Evolutionary conservation across 2,797 vertebrate genomes (phyloP).

Genomic region (Myiothlypis coronata): DNA sequence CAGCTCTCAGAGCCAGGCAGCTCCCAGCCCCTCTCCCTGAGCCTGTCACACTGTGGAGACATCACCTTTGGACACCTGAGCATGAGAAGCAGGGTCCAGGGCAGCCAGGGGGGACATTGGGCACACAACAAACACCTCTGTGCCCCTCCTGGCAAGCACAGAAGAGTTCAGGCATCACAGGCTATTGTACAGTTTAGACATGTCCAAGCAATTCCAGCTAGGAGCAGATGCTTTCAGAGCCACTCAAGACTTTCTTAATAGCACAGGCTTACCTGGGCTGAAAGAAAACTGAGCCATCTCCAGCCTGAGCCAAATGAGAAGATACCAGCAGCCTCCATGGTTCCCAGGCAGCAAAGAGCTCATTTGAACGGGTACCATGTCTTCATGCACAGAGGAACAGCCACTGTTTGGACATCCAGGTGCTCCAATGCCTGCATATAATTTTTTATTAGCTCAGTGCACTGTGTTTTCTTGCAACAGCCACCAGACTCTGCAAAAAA

Average conservation of each 20-base stretch:
- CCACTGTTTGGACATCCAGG: background rate
- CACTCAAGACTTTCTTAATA: background rate
- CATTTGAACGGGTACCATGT: background rate
- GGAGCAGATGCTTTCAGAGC: slow-evolving; percentile 22
- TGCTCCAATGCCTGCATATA: background rate
- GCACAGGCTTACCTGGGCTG: background rate
- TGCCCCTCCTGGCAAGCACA: background rate
- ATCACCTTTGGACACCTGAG: background rate
- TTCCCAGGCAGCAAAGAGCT: background rate
- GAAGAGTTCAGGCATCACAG: background rate
- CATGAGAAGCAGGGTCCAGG: background rate
- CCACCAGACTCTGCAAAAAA: background rate
- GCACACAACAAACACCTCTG: background rate
- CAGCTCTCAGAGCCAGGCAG: background rate
- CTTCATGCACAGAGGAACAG: background rate
- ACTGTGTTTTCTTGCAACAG: background rate
- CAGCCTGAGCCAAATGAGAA: background rate
- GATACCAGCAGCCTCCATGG: rapidly evolving
- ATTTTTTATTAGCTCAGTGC: background rate
- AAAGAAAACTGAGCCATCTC: background rate
- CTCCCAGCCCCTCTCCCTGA: background rate
- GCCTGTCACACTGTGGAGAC: background rate
- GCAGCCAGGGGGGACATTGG: background rate
- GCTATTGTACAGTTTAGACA: background rate
- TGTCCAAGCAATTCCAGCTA: slow-evolving; percentile 10